A percentile compares a stretch with the other conserved stretches of the same genome.
These are phyloP conservation scores for Styela plicata DNA, from an alignment of 23 tunicate genomes.

Conservation along the genomic window DNA sequence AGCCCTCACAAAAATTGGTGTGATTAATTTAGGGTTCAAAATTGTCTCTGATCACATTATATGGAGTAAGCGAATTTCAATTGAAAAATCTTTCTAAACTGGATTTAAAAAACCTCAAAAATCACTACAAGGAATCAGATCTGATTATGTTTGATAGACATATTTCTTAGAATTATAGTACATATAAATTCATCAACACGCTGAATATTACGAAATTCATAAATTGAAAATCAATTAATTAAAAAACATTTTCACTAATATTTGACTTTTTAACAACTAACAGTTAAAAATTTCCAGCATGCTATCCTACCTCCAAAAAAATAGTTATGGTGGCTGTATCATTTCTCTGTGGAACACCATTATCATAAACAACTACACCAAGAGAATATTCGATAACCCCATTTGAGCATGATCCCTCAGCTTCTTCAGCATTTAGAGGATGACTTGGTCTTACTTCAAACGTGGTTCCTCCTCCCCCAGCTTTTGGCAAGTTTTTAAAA, in stretches of 20 bases:
- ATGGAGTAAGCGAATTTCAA: too few species aligned
- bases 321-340: slow-evolving; percentile 24
- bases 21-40: too few species aligned
- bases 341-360: slow-evolving; percentile 34
- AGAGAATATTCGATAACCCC: slow-evolving; percentile 31
- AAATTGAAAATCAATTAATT: too few species aligned
- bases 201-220: too few species aligned
- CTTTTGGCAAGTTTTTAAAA: not conserved
- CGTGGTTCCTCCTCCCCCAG: not conserved
- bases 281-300: not conserved
- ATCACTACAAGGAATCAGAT: too few species aligned
- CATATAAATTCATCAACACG: too few species aligned
- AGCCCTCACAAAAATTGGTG: too few species aligned
- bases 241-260: not conserved
- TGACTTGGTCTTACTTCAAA: slow-evolving; percentile 6
- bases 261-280: not conserved
- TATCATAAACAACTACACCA: slow-evolving; percentile 44
- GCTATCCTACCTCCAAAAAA: slow-evolving; percentile 32
- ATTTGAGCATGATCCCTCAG: slow-evolving; percentile 28
- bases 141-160: too few species aligned
- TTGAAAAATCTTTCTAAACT: too few species aligned
- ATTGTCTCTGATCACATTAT: too few species aligned
- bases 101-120: too few species aligned
- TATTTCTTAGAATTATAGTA: too few species aligned
- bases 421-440: slow-evolving; percentile 52